Conservation (phyloP, 2,113 vertebrate genomes). For the Nesoenas mayeri region DNA sequence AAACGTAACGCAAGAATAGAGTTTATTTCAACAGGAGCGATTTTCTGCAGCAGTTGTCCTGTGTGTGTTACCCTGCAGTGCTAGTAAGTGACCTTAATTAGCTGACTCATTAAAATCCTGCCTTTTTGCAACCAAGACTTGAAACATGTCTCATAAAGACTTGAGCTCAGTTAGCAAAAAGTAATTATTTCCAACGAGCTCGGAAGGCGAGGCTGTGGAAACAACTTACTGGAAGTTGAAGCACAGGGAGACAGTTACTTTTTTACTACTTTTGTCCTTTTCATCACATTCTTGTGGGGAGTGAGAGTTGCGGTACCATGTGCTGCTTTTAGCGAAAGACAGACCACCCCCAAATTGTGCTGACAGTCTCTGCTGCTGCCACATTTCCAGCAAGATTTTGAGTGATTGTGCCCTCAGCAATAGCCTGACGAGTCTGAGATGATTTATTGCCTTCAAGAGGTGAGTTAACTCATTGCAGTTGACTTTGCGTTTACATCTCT, state of each 20-base stretch:
- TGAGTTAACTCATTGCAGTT: not conserved
- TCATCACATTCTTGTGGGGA: rapidly evolving
- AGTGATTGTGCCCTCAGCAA: not conserved
- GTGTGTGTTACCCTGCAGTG: not conserved
- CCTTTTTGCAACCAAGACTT: not conserved
- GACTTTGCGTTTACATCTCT: not conserved
- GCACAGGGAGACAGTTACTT: rapidly evolving
- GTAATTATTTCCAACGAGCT: not conserved
- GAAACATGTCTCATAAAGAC: not conserved
- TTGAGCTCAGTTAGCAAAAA: not conserved
- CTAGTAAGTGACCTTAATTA: not conserved
- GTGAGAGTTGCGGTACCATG: rapidly evolving
- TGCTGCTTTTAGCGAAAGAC: not conserved
- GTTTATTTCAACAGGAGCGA: not conserved
- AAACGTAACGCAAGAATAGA: not conserved
- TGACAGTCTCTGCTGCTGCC: not conserved
- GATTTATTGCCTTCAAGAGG: not conserved
- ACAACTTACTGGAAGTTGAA: not conserved
- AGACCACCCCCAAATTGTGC: not conserved
- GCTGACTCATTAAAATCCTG: not conserved
- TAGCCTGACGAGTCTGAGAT: not conserved
- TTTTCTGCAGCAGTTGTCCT: not conserved
- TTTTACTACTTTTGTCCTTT: not conserved
- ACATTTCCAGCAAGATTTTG: not conserved
- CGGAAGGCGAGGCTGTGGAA: no score